Percentiles rank a stretch among this genome's conserved stretches.
These are phyloP conservation scores for Mormyrus iriodes DNA, from an alignment of 2,113 vertebrate species.

Conservation along the genomic window DNA sequence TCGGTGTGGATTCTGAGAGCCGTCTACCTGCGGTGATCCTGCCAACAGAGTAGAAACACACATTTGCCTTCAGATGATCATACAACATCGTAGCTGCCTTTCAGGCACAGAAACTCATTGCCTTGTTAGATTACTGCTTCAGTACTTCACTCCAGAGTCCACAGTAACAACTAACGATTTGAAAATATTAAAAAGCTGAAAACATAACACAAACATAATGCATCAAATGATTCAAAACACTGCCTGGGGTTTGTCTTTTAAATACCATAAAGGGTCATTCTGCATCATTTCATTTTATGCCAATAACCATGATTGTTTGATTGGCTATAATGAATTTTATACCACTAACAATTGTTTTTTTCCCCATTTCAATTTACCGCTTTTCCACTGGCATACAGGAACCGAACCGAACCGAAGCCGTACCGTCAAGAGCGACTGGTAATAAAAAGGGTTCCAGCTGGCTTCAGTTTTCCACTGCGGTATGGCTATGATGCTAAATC, in stretches of 20 bases:
- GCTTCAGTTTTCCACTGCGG: no score
- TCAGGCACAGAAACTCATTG: neutral
- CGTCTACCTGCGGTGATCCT: slow-evolving; percentile 55
- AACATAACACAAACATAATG: neutral
- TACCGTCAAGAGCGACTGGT: neutral
- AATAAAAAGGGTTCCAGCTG: no score
- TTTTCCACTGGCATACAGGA: neutral
- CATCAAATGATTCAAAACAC: neutral
- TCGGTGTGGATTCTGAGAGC: slow-evolving; percentile 41
- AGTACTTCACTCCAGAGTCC: neutral
- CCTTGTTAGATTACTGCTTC: neutral
- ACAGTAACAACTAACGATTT: neutral
- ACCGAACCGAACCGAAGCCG: neutral
- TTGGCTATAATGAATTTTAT: neutral
- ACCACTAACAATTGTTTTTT: neutral
- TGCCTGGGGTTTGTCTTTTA: neutral
- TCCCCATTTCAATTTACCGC: neutral
- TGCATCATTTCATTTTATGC: neutral
- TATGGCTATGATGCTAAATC: neutral
- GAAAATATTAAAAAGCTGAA: neutral
- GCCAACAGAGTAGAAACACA: slow-evolving; percentile 61
- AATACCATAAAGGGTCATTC: neutral
- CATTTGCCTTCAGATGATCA: slow-evolving; percentile 20
- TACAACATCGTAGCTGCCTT: neutral
- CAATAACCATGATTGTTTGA: neutral